These are phyloP conservation scores for Clarias fuscus DNA, from an alignment of 2,797 vertebrate genomes.

Conservation along the genomic window DNA sequence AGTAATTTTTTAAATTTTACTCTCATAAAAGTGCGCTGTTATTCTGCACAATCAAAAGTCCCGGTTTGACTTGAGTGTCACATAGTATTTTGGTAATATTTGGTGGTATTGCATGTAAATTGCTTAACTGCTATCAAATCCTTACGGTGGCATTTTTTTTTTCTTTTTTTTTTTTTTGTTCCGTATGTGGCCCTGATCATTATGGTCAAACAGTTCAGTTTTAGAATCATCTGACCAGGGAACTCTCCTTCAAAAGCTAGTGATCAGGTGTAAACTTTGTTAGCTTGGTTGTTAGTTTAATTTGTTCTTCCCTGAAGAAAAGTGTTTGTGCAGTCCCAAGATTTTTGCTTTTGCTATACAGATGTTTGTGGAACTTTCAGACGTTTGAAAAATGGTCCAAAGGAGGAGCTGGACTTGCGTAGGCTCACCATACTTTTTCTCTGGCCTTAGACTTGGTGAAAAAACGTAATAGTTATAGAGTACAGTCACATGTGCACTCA, in stretches of 20 bases:
- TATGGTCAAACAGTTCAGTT: background rate
- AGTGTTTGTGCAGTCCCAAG: background rate
- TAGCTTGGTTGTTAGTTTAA: background rate
- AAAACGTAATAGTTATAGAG: background rate
- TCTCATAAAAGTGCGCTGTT: too few relatives aligned
- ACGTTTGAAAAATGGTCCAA: background rate
- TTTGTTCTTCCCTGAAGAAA: background rate
- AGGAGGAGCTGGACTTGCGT: background rate
- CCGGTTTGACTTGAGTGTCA: too few relatives aligned
- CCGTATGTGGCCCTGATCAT: background rate
- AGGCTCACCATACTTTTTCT: background rate
- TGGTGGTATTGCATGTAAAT: too few relatives aligned
- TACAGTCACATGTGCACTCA: background rate
- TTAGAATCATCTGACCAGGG: background rate
- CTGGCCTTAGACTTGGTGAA: background rate
- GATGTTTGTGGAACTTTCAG: background rate
- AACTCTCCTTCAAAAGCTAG: background rate
- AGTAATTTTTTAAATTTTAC: too few relatives aligned
- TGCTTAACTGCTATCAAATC: too few relatives aligned
- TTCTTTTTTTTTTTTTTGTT: background rate
- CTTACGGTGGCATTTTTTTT: background rate
- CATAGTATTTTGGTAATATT: too few relatives aligned
- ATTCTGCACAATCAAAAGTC: too few relatives aligned
- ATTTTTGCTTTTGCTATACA: background rate
- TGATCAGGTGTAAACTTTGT: background rate